These are phyloP conservation scores for Cristatella mucedo DNA, from an alignment of 2,888 invertebrate genomes.

Conservation along the genomic window DNA sequence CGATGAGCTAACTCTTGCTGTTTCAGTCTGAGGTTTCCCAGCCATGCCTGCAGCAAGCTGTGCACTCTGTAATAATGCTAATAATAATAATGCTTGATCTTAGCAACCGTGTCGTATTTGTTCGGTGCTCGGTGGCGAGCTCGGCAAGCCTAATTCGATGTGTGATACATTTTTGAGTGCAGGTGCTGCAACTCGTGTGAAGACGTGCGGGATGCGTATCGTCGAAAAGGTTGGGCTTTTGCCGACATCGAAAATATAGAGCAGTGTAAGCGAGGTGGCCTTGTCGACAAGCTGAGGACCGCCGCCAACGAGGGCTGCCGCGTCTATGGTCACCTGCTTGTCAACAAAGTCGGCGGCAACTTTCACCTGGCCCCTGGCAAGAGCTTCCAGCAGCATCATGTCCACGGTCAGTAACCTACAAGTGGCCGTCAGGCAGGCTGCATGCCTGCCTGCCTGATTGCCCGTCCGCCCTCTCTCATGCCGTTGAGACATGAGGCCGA, in stretches of 20 bases:
- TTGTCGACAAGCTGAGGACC: slow-evolving; percentile 54
- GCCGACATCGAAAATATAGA: slow-evolving; percentile 61
- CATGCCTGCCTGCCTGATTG: too few relatives aligned
- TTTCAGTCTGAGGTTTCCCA: too few relatives aligned
- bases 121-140: too few relatives aligned
- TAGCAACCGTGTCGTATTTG: too few relatives aligned
- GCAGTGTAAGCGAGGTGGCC: slow-evolving; percentile 71
- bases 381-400: slow-evolving; percentile 81
- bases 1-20: too few relatives aligned
- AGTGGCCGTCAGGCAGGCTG: too few relatives aligned
- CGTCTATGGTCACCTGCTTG: slow-evolving; percentile 81
- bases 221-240: slow-evolving; percentile 67
- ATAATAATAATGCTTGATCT: too few relatives aligned
- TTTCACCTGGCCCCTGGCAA: slow-evolving; percentile 87
- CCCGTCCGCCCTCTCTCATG: too few relatives aligned
- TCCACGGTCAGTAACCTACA: slow-evolving; percentile 58
- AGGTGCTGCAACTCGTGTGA: slow-evolving; percentile 95
- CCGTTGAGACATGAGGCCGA: too few relatives aligned
- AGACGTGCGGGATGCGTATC: slow-evolving; percentile 81
- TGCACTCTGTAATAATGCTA: too few relatives aligned
- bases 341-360: slow-evolving; percentile 85
- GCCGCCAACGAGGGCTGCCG: slow-evolving; percentile 87
- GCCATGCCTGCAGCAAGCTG: too few relatives aligned
- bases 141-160: too few relatives aligned
- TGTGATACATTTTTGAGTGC: slow-evolving; percentile 10